Percentiles rank a stretch among this genome's conserved stretches.
These are phyloP conservation scores for Sisyra terminalis DNA, from an alignment of 2,888 invertebrate species.

Conservation along the genomic window DNA sequence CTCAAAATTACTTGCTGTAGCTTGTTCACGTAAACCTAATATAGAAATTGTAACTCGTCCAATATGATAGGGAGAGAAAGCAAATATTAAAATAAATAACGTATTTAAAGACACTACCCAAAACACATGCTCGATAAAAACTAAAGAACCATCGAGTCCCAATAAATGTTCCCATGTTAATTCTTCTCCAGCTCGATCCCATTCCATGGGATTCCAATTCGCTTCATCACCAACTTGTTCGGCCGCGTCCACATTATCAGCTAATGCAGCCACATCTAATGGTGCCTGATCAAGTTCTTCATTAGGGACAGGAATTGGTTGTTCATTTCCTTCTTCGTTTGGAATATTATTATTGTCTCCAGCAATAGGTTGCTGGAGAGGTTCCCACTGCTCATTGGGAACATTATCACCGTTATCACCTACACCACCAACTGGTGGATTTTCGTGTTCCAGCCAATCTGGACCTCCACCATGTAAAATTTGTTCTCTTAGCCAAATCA, in stretches of 20 bases:
- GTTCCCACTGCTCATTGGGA: no score
- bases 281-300: conserved; percentile 9
- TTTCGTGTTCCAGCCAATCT: conserved; percentile 81
- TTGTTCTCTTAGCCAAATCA: conserved; percentile 96
- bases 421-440: conserved; percentile 15
- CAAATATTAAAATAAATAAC: conserved; percentile 91
- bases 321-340: conserved; percentile 40
- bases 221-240: conserved; percentile 53
- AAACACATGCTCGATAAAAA: conserved; percentile 96
- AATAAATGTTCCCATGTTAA: conserved; percentile 94
- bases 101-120: conserved; percentile 98
- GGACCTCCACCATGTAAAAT: conserved; percentile 95
- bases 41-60: conserved; percentile 69
- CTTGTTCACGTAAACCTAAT: conserved; percentile 46
- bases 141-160: conserved; percentile 90
- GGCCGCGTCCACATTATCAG: conserved; percentile 25
- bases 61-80: conserved; percentile 92
- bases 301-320: not conserved
- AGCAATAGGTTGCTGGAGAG: conserved; percentile 6
- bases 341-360: conserved; percentile 26
- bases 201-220: conserved; percentile 98
- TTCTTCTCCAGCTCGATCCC: conserved; percentile 95
- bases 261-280: not conserved
- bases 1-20: conserved; percentile 72
- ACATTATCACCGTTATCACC: conserved; percentile 15